Percentiles rank a stretch among this genome's conserved stretches.
phyloP scores from a whole-genome alignment of 2,113 vertebrate genomes.

The Malurus alboscapulatus region DNA sequence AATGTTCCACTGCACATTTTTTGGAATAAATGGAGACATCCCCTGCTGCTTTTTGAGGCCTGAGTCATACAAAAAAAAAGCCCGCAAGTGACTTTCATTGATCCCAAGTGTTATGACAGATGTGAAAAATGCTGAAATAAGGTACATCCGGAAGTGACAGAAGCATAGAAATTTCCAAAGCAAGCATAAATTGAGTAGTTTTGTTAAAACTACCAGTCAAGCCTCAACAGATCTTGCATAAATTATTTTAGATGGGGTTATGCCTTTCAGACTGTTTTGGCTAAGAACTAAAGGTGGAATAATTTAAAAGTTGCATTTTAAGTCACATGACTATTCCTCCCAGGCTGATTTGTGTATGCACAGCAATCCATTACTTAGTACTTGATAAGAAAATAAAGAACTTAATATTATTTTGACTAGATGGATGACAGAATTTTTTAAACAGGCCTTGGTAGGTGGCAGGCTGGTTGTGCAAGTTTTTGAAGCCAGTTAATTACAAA shows the following conservation, averaged over 20 bases:
- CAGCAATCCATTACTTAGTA: background rate
- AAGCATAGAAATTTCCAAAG: background rate
- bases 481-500: background rate
- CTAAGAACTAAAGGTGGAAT: background rate
- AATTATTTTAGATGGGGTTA: background rate
- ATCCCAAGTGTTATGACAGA: background rate
- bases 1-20: background rate
- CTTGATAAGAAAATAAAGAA: background rate
- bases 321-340: rapidly evolving
- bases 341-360: background rate
- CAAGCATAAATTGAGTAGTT: background rate
- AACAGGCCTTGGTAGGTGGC: background rate
- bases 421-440: background rate
- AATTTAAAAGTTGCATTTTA: background rate
- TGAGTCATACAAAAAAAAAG: background rate
- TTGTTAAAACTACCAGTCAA: background rate
- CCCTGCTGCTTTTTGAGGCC: background rate
- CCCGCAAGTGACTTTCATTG: background rate
- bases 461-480: background rate
- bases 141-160: background rate
- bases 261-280: background rate
- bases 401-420: background rate
- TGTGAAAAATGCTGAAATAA: background rate
- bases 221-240: background rate
- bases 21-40: background rate